phyloP scores from a whole-genome alignment of 2,113 vertebrate species.

The Atherinomorus stipes region DNA sequence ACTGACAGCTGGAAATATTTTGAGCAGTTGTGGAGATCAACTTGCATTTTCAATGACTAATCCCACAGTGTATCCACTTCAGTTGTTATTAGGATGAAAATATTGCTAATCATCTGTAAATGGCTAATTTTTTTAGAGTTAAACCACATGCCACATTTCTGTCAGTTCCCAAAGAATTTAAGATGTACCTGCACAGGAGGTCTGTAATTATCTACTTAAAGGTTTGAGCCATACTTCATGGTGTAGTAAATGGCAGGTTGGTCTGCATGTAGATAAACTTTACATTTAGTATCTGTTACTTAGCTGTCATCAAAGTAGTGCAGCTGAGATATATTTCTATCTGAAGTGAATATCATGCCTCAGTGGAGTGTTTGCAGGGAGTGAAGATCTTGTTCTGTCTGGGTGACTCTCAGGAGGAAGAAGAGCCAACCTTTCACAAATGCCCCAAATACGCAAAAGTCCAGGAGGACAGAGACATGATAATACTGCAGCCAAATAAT shows the following conservation, averaged over 20 bases:
- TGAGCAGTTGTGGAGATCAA: too few species aligned
- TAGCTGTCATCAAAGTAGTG: conserved; percentile 53
- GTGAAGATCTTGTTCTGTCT: conserved; percentile 60
- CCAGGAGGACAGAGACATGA: conserved; percentile 46
- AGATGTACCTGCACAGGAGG: background rate
- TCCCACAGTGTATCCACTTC: too few species aligned
- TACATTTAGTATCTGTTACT: conserved; percentile 34
- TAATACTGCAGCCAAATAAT: conserved; percentile 36
- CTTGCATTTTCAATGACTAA: background rate
- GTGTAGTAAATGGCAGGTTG: conserved; percentile 25
- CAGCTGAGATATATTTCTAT: conserved; percentile 61
- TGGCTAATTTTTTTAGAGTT: background rate
- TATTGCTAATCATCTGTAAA: background rate
- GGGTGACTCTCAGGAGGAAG: conserved; percentile 63
- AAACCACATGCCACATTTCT: background rate
- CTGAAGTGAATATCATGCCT: conserved; percentile 54
- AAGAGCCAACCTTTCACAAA: conserved; percentile 63
- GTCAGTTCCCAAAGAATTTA: background rate
- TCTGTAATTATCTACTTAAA: conserved; percentile 25
- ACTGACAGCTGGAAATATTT: background rate
- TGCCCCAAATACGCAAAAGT: conserved; percentile 46
- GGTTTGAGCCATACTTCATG: background rate
- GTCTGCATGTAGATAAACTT: conserved; percentile 29
- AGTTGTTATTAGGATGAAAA: background rate
- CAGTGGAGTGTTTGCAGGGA: conserved; percentile 57